Conservation (phyloP, 2,888 invertebrate species). For the Ochropacha duplaris region DNA sequence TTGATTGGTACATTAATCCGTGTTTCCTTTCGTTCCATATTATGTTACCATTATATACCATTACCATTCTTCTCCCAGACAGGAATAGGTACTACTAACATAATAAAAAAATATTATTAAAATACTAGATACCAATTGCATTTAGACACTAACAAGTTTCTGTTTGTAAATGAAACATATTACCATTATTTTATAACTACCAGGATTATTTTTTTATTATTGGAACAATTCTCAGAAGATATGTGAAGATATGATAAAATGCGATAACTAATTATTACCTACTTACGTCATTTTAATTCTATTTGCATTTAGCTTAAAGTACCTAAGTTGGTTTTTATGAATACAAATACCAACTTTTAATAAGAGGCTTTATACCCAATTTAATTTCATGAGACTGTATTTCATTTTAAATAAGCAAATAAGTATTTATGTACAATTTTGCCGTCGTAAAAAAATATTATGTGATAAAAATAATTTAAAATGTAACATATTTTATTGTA, state of each 20-base stretch:
- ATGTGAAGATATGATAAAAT: slow-evolving; percentile 14
- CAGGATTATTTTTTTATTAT: too few species aligned
- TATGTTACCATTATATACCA: slow-evolving; percentile 26
- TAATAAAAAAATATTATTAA: not conserved
- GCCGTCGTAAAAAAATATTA: not conserved
- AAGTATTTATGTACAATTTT: slow-evolving; percentile 8
- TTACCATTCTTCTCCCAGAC: slow-evolving; percentile 27
- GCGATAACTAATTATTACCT: slow-evolving; percentile 15
- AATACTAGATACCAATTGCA: not conserved
- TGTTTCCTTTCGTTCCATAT: not conserved
- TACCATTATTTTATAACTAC: not conserved
- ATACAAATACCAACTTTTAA: slow-evolving; percentile 22
- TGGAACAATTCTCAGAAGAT: not conserved
- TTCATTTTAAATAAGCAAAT: slow-evolving; percentile 7
- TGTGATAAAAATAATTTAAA: not conserved
- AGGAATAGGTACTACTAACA: not conserved
- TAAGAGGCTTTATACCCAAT: slow-evolving; percentile 40
- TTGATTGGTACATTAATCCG: not conserved
- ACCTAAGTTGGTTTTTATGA: slow-evolving; percentile 25
- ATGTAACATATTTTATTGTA: not conserved
- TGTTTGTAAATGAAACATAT: not conserved
- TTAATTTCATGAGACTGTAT: slow-evolving; percentile 36
- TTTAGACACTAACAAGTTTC: not conserved
- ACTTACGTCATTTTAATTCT: slow-evolving; percentile 23
- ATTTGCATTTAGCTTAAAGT: slow-evolving; percentile 38